Conservation (phyloP, 2,113 vertebrate genomes). For the Antennarius striatus region DNA sequence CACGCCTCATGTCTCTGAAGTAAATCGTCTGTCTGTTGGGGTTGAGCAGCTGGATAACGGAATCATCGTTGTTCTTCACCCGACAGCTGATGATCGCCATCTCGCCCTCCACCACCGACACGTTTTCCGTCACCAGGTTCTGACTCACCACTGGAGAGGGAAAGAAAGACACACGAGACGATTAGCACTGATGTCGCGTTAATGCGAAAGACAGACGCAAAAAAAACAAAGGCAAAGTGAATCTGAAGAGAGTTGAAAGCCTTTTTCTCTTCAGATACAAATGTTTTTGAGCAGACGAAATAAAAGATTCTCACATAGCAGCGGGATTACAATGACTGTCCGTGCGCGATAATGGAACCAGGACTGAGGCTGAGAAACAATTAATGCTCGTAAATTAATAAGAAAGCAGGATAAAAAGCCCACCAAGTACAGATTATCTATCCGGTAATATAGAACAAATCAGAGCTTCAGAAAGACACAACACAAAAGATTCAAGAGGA, state of each 20-base stretch:
- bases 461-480: background rate
- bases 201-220: too few relatives aligned
- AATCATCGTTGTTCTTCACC: slow-evolving; percentile 93
- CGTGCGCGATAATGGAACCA: too few relatives aligned
- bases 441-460: too few relatives aligned
- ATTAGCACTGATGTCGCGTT: background rate
- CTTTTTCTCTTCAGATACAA: too few relatives aligned
- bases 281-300: too few relatives aligned
- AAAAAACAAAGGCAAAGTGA: background rate
- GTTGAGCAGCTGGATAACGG: slow-evolving; percentile 97
- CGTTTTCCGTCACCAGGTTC: slow-evolving; percentile 91
- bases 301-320: too few relatives aligned
- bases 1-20: slow-evolving; percentile 91
- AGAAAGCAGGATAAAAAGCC: too few relatives aligned
- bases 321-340: too few relatives aligned
- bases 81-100: slow-evolving; percentile 82
- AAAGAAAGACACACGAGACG: background rate
- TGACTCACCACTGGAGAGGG: slow-evolving; percentile 80
- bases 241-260: background rate
- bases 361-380: too few relatives aligned
- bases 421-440: too few relatives aligned
- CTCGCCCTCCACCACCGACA: slow-evolving; percentile 82
- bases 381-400: too few relatives aligned
- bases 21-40: slow-evolving; percentile 98
- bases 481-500: background rate